Conservation (phyloP, 2,113 vertebrate genomes). For the Sinocyclocheilus grahami region DNA sequence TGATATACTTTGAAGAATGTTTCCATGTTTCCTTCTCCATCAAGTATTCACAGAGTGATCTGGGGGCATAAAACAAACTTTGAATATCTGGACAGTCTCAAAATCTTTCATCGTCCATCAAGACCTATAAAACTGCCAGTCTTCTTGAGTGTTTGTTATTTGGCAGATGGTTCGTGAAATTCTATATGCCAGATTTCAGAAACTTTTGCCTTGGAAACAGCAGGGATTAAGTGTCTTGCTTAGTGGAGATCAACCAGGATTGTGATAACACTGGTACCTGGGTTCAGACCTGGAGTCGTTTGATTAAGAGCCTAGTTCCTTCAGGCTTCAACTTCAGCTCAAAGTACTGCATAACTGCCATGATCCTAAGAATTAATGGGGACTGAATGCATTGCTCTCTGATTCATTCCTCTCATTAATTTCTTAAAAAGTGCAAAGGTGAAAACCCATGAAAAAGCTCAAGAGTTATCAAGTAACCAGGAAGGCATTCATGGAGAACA, state of each 20-base stretch:
- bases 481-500: constrained; percentile 27
- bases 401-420: background rate
- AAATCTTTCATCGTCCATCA: background rate
- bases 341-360: background rate
- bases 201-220: constrained; percentile 1
- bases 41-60: background rate
- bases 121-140: background rate
- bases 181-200: background rate
- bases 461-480: constrained; percentile 7
- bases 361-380: background rate
- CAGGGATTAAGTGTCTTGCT: background rate
- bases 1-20: background rate
- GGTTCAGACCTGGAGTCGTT: background rate
- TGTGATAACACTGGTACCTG: background rate
- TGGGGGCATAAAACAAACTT: background rate
- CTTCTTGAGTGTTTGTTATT: background rate
- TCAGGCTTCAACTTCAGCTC: background rate
- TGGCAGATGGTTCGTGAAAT: background rate
- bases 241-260: too few relatives aligned
- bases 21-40: background rate
- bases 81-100: background rate
- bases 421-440: constrained; percentile 16
- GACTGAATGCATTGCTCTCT: background rate
- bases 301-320: background rate
- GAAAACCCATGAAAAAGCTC: background rate